Evolutionary conservation across 2,888 invertebrate genomes (phyloP).

Genomic region (Leptinotarsa juncta): DNA sequence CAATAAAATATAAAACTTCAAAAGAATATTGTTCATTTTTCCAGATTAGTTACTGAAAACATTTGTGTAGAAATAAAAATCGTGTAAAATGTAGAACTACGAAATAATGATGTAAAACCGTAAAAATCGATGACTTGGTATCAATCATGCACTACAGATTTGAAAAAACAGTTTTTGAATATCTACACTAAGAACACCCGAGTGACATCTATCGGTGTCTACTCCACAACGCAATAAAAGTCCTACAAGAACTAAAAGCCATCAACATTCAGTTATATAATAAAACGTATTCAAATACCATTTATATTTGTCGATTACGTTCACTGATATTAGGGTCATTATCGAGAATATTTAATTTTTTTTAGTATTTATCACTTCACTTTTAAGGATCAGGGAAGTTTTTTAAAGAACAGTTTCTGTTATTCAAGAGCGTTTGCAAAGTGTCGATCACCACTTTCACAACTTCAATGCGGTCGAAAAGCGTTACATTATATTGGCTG

Average conservation of each 20-base stretch:
- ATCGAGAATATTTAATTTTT: slow-evolving; percentile 19
- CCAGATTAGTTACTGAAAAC: too few species aligned
- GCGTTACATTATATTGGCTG: slow-evolving; percentile 52
- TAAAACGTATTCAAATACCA: slow-evolving; percentile 52
- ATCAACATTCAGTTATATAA: slow-evolving; percentile 21
- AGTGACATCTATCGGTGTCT: background rate
- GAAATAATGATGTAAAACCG: too few species aligned
- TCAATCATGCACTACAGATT: slow-evolving; percentile 5
- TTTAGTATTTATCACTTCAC: slow-evolving; percentile 1
- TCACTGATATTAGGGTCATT: slow-evolving; percentile 57
- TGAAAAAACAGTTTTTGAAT: background rate
- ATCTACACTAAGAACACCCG: background rate
- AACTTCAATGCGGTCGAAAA: slow-evolving; percentile 56
- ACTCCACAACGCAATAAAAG: background rate
- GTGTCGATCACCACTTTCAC: slow-evolving; percentile 50
- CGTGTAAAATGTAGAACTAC: too few species aligned
- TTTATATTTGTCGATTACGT: slow-evolving; percentile 57
- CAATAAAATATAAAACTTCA: too few species aligned
- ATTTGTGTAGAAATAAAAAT: too few species aligned
- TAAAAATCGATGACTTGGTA: background rate
- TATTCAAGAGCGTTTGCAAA: slow-evolving; percentile 35
- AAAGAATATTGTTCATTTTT: too few species aligned
- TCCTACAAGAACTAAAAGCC: slow-evolving; percentile 10
- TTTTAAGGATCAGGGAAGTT: background rate
- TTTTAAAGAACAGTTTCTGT: background rate